These are phyloP conservation scores for Myotis myotis DNA, from an alignment of 2,797 vertebrate genomes.

Conservation along the genomic window DNA sequence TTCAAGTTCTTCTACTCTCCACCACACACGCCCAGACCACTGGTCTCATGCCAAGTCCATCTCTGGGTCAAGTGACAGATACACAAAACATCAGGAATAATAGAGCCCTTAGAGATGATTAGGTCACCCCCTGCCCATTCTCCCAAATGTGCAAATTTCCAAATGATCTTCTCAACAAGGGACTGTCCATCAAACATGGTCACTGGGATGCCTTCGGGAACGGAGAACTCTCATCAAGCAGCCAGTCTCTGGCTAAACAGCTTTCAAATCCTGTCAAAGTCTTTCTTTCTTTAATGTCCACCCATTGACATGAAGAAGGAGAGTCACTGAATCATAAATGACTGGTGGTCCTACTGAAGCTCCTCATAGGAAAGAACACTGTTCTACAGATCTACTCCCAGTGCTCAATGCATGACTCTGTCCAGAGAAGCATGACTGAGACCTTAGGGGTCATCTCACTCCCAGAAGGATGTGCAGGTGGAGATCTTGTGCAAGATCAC, in stretches of 20 bases:
- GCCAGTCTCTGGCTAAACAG: not conserved
- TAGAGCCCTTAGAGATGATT: not conserved
- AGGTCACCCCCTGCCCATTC: not conserved
- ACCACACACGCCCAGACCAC: not conserved
- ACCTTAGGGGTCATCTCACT: not conserved
- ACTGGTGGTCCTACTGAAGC: not conserved
- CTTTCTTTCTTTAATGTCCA: not conserved
- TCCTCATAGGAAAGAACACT: not conserved
- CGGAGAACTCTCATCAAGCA: not conserved
- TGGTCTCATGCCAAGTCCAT: not conserved
- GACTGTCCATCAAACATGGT: not conserved
- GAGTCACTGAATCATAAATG: not conserved
- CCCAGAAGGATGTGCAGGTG: not conserved
- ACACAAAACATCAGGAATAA: not conserved
- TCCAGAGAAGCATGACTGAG: fast-evolving
- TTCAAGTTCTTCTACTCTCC: not conserved
- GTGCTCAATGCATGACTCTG: not conserved
- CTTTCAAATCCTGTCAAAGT: not conserved
- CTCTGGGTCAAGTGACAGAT: not conserved
- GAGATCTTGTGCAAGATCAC: not conserved
- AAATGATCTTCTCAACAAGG: not conserved
- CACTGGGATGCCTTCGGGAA: not conserved
- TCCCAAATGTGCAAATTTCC: not conserved
- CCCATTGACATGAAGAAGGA: not conserved
- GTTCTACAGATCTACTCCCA: not conserved